Percentiles rank a stretch among this genome's conserved stretches.
phyloP scores from a whole-genome alignment of 92 coral and sea anemone genomes.

The Scolanthus callimorphus region DNA sequence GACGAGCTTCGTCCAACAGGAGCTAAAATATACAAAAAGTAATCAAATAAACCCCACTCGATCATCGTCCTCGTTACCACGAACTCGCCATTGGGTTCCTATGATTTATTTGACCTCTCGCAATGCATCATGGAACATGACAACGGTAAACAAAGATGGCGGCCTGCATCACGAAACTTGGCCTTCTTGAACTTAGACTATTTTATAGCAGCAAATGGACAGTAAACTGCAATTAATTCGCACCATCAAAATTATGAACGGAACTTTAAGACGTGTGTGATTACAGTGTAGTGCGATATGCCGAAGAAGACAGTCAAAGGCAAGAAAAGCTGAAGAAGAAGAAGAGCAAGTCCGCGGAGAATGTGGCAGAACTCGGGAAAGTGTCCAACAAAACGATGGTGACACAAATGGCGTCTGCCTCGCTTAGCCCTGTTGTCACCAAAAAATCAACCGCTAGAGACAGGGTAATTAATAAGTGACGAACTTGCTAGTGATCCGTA shows the following conservation, averaged over 20 bases:
- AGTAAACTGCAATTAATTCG: no score
- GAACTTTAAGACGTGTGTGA: no score
- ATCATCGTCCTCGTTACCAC: no score
- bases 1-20: slow-evolving; percentile 82
- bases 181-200: no score
- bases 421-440: slow-evolving; percentile 69
- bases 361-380: slow-evolving; percentile 50
- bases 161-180: background rate
- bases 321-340: slow-evolving; percentile 71
- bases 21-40: no score
- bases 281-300: no score
- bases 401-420: slow-evolving; percentile 92
- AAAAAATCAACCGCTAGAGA: slow-evolving; percentile 48
- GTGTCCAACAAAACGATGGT: slow-evolving; percentile 76
- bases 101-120: no score
- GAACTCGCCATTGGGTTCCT: background rate
- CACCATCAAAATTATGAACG: no score
- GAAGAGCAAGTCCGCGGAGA: slow-evolving; percentile 48
- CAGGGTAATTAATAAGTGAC: no score
- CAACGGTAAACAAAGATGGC: slow-evolving; percentile 10
- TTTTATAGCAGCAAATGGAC: no score
- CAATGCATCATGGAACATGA: background rate
- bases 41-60: no score
- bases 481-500: no score
- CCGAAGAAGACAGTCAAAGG: slow-evolving; percentile 69